phyloP scores from a whole-genome alignment of 1,140 invertebrate genomes.

The Apis florea region DNA sequence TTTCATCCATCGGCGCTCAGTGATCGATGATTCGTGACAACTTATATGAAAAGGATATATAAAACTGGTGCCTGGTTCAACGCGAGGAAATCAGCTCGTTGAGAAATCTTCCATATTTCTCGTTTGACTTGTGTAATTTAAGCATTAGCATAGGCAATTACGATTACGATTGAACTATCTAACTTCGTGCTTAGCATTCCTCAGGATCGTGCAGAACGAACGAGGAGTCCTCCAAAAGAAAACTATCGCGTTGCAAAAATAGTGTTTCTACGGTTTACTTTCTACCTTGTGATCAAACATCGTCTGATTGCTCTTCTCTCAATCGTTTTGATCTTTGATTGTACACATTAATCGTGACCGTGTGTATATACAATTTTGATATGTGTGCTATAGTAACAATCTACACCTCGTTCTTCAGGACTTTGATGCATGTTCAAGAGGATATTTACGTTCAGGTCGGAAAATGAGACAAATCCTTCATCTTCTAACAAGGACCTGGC shows the following conservation, averaged over 20 bases:
- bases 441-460: slow-evolving; percentile 38
- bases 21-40: slow-evolving; percentile 20
- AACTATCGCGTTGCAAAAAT: slow-evolving; percentile 25
- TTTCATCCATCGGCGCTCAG: slow-evolving; percentile 7
- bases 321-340: slow-evolving; percentile 12
- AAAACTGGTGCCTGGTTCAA: slow-evolving; percentile 13
- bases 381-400: slow-evolving; percentile 34
- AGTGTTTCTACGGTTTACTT: slow-evolving; percentile 3
- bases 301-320: slow-evolving; percentile 29
- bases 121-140: slow-evolving; percentile 22
- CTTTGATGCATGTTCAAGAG: slow-evolving; percentile 53
- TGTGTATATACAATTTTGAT: slow-evolving; percentile 48
- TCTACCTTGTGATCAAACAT: slow-evolving; percentile 7
- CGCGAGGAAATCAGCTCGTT: neutral
- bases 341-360: slow-evolving; percentile 27
- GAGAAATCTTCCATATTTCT: slow-evolving; percentile 30
- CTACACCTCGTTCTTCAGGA: slow-evolving; percentile 38
- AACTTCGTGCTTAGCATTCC: slow-evolving; percentile 26
- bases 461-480: slow-evolving; percentile 47
- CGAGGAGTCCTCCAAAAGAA: slow-evolving; percentile 18
- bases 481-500: slow-evolving; percentile 49
- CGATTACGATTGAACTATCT: slow-evolving; percentile 2
- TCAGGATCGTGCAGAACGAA: slow-evolving; percentile 37
- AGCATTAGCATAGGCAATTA: slow-evolving; percentile 19
- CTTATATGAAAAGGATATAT: neutral